Base-by-base conservation (phyloP, 2,888 invertebrate genomes). In the Polymixis flavicincta region DNA sequence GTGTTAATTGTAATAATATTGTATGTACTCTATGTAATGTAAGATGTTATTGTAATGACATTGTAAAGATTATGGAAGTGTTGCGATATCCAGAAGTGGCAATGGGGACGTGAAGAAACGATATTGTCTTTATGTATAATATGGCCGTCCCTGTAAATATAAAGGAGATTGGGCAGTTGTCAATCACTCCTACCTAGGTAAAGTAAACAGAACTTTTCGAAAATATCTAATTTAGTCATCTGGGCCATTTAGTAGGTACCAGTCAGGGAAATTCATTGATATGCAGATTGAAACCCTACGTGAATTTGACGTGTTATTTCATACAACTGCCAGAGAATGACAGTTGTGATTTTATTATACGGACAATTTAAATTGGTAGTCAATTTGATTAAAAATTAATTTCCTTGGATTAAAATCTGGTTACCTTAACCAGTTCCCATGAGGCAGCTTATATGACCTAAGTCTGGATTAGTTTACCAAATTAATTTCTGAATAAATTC, bases 21-120 rank as follows among this genome's bases (percentile, higher is more conserved):
- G 52, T 66, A 50, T 70, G 5, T 69, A 63, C n/a, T 61, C 11
- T 66, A 22, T 73, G n/a, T 69, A 32, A 50, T 72, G 19, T 32
- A 59, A 59, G 59, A 13, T 32, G 22, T 59, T 64, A 32, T 54
- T 63, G 52, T 63, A 42, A 48, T 63, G 25, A 45, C 70, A 48
- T 52, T 74, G 70, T 79, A 50, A 76, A 32, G 76, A 72, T 60
- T 71, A 69, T 70, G 74, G 76, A 76, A 72, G 71, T 66, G 78
- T 77, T 73, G 72, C 79, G 77, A 81, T 80, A 78, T 74, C 65
- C 52, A 76, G 83, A 84, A 77, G 65, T 59, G 61, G 63, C 55
- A 61, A 77, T 19, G 50, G 54, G 45, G 17, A 63, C 14, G 1
- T 65, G 42, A 77, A 32, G 0, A 65, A n/a, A 59, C 9, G 11